Percentiles rank a stretch among this genome's conserved stretches.
Conservation (phyloP, 2,888 invertebrate species). For the Acleris laterana region DNA sequence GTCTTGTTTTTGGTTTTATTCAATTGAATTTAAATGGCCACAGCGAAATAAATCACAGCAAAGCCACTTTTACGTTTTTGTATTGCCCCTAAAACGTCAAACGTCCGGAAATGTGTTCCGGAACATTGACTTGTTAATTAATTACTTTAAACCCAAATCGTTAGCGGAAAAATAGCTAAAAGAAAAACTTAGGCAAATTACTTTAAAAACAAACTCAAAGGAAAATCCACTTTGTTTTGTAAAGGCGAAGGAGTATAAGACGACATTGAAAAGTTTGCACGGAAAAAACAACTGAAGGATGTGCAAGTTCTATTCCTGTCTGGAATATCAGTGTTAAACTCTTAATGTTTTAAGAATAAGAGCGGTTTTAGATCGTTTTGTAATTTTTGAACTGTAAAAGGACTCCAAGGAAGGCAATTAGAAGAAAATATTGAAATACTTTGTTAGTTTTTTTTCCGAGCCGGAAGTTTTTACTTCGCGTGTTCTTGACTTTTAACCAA, state of each 20-base stretch:
- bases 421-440: conserved; percentile 37
- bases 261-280: conserved; percentile 12
- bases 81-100: conserved; percentile 8
- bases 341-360: neutral
- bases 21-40: no score
- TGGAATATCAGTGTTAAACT: no score
- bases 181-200: conserved; percentile 4
- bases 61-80: neutral
- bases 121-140: conserved; percentile 34
- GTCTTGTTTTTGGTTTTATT: no score
- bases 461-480: conserved; percentile 14
- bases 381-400: neutral
- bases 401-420: conserved; percentile 31
- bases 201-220: neutral
- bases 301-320: conserved; percentile 1
- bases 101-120: conserved; percentile 27
- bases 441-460: conserved; percentile 24
- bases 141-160: conserved; percentile 31
- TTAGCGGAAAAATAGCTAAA: conserved; percentile 24
- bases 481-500: conserved; percentile 28
- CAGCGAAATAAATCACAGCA: neutral
- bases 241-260: neutral
- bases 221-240: neutral
- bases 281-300: conserved; percentile 17
- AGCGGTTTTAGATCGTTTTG: conserved; percentile 4